These are phyloP conservation scores for Calypte anna DNA, from an alignment of 2,113 vertebrate genomes.

Conservation along the genomic window DNA sequence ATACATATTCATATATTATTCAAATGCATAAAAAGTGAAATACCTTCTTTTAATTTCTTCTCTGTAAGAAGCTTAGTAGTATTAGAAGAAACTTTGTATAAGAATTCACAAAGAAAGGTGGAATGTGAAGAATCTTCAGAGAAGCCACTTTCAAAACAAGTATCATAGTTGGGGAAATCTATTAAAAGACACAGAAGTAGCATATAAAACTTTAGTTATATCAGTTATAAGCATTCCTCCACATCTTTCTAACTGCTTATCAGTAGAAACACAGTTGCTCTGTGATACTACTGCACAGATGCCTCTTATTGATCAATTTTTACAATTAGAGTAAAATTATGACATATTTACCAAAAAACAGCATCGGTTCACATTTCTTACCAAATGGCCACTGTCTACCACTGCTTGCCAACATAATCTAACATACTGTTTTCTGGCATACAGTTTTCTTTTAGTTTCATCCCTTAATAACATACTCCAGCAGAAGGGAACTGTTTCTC, in stretches of 20 bases:
- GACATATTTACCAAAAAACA: not conserved
- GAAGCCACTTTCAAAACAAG: conserved; percentile 75
- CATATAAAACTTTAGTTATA: not conserved
- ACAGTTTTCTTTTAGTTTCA: not conserved
- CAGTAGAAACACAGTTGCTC: not conserved
- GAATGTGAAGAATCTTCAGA: conserved; percentile 72
- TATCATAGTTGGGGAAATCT: conserved; percentile 89
- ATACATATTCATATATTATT: not conserved
- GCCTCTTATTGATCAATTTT: not conserved
- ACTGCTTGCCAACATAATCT: not conserved
- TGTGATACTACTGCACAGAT: not conserved
- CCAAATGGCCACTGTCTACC: not conserved
- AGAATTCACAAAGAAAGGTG: conserved; percentile 91
- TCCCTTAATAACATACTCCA: not conserved
- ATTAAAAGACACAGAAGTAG: conserved; percentile 26
- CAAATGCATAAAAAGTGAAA: not conserved
- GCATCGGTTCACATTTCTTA: not conserved
- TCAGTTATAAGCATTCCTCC: not conserved
- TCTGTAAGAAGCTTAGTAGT: conserved; percentile 79
- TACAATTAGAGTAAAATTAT: not conserved
- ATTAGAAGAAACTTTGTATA: conserved; percentile 84
- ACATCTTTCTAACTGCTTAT: not conserved
- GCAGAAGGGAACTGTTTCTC: not conserved
- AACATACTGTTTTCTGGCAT: not conserved
- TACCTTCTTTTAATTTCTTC: conserved; percentile 89